Evolutionary conservation across 2,888 invertebrate species (phyloP).

Genomic region (Lagria hirta): DNA sequence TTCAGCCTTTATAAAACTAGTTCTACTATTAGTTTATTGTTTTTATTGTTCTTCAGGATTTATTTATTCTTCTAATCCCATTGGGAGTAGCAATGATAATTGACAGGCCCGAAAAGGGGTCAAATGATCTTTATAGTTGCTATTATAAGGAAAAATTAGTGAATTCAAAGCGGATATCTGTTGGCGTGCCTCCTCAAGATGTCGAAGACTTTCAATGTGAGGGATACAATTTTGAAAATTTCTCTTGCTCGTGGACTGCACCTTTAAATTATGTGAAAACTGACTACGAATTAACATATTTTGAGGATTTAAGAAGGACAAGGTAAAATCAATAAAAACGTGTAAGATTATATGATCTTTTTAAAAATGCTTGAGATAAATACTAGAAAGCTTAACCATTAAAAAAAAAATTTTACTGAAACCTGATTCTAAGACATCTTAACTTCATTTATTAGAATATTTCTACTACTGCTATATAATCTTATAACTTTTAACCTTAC

Average conservation of each 20-base stretch:
- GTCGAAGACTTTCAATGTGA: conserved; percentile 73
- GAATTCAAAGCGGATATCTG: conserved; percentile 59
- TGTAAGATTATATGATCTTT: too few relatives aligned
- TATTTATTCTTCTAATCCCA: conserved; percentile 64
- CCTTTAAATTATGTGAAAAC: conserved; percentile 62
- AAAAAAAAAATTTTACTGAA: too few relatives aligned
- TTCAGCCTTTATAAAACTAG: too few relatives aligned
- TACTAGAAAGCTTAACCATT: too few relatives aligned
- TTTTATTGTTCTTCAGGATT: conserved; percentile 47
- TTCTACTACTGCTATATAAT: too few relatives aligned
- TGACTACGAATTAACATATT: conserved; percentile 57
- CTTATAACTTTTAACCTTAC: too few relatives aligned
- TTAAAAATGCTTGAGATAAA: too few relatives aligned
- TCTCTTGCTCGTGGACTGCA: conserved; percentile 74
- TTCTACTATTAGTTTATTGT: too few relatives aligned
- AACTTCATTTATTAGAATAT: too few relatives aligned
- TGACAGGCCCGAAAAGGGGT: conserved; percentile 58
- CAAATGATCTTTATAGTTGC: conserved; percentile 60
- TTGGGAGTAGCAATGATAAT: conserved; percentile 62
- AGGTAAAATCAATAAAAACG: conserved; percentile 37
- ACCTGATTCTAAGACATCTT: too few relatives aligned
- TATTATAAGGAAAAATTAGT: conserved; percentile 55
- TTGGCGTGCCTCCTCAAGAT: conserved; percentile 66
- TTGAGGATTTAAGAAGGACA: conserved; percentile 48
- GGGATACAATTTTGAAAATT: conserved; percentile 70